phyloP scores from a whole-genome alignment of 2,888 invertebrate species.

The Clivina fossor region DNA sequence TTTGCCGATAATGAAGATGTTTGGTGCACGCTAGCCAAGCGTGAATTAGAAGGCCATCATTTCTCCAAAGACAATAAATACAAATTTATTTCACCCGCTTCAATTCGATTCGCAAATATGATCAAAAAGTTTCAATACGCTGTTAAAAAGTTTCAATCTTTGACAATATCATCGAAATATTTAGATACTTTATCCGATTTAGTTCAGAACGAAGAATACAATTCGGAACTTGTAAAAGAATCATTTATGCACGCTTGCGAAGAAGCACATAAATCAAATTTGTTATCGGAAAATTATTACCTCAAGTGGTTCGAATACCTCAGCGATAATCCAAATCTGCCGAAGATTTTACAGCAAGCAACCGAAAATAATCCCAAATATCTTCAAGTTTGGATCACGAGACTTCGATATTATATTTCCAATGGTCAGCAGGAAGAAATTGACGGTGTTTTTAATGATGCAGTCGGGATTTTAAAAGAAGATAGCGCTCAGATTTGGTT shows the following conservation, averaged over 20 bases:
- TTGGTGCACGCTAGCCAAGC: conserved; percentile 20
- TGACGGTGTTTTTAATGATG: conserved; percentile 20
- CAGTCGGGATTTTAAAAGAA: conserved; percentile 18
- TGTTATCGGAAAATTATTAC: conserved; percentile 23
- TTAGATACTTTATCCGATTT: conserved; percentile 24
- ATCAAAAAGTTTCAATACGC: conserved; percentile 24
- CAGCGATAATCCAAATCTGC: conserved; percentile 7
- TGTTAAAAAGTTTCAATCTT: conserved; percentile 13
- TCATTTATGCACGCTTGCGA: conserved; percentile 20
- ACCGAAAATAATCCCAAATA: conserved; percentile 22
- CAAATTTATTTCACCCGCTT: conserved; percentile 5
- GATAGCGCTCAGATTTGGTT: conserved; percentile 25
- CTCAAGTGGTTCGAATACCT: conserved; percentile 25
- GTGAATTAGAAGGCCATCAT: conserved; percentile 28
- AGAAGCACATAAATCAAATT: conserved; percentile 12
- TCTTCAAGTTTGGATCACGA: conserved; percentile 21
- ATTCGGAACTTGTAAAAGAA: neutral
- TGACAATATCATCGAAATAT: conserved; percentile 22
- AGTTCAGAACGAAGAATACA: conserved; percentile 8
- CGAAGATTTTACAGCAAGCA: conserved; percentile 23
- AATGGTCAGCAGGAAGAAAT: conserved; percentile 11
- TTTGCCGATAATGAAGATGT: conserved; percentile 21
- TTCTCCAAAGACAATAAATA: conserved; percentile 11
- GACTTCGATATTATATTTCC: conserved; percentile 10
- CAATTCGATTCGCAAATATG: conserved; percentile 6